Percentiles rank a stretch among this genome's conserved stretches.
These are phyloP conservation scores for Chironomus tentans DNA, from an alignment of 2,888 invertebrate species.

Conservation along the genomic window DNA sequence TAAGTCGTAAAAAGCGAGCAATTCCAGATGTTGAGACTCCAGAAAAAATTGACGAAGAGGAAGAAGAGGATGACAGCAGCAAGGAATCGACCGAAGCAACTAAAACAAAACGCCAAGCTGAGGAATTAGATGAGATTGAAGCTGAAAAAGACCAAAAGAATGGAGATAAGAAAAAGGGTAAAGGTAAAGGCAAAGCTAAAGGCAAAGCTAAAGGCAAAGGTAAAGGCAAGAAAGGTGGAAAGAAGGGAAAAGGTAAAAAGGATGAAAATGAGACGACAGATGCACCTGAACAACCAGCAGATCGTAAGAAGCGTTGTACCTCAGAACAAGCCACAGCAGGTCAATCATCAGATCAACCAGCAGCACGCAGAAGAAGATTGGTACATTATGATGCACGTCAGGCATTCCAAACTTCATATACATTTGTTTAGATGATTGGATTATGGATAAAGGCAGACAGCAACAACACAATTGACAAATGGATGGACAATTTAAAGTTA, in stretches of 20 bases:
- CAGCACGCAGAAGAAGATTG: background rate
- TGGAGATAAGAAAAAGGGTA: background rate
- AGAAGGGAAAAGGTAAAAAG: background rate
- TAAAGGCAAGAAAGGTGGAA: slow-evolving; percentile 2
- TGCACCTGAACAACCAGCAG: background rate
- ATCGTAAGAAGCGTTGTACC: background rate
- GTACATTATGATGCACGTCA: background rate
- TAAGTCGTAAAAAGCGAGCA: no score
- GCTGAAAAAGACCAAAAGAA: background rate
- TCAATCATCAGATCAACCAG: background rate
- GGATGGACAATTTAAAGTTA: background rate
- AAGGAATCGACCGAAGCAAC: background rate
- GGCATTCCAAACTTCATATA: background rate
- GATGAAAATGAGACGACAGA: no score
- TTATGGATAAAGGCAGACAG: background rate
- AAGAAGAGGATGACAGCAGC: background rate
- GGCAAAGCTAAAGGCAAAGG: background rate
- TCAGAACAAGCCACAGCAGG: background rate
- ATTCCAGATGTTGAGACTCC: no score
- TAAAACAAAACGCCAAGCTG: background rate
- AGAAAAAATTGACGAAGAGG: no score
- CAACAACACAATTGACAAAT: background rate
- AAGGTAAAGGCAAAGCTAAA: slow-evolving; percentile 9
- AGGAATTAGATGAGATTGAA: background rate
- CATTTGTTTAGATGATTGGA: background rate